A percentile compares a stretch with the other conserved stretches of the same genome.
Conservation (phyloP, 2,888 invertebrate species). For the Pantelozetes paolii region DNA sequence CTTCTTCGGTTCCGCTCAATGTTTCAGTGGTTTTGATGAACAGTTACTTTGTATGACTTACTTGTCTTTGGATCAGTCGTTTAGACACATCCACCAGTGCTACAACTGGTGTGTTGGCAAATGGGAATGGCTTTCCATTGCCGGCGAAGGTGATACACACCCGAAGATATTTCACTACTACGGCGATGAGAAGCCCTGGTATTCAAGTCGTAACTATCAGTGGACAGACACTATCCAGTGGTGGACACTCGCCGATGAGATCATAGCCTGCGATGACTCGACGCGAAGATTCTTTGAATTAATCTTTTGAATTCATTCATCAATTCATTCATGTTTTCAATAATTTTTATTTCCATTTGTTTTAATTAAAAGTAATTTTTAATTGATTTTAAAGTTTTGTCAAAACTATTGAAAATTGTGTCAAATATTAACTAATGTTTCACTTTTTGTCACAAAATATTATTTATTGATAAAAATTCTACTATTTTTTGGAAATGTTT, state of each 20-base stretch:
- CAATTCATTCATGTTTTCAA: too few relatives aligned
- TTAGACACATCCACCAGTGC: conserved; percentile 20
- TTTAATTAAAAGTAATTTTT: too few relatives aligned
- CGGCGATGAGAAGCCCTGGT: conserved; percentile 32
- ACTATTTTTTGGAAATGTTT: too few relatives aligned
- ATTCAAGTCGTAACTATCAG: conserved; percentile 22
- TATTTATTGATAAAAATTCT: too few relatives aligned
- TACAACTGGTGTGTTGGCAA: conserved; percentile 23
- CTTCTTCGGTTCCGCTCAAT: not conserved
- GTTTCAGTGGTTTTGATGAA: conserved; percentile 34
- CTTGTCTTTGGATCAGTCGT: not conserved
- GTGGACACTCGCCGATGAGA: not conserved
- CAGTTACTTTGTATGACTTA: conserved; percentile 21
- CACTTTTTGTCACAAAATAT: too few relatives aligned
- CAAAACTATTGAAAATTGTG: too few relatives aligned
- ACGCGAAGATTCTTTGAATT: conserved; percentile 2
- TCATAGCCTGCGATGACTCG: not conserved
- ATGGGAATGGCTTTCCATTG: conserved; percentile 13
- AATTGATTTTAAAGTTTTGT: too few relatives aligned
- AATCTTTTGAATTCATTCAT: too few relatives aligned
- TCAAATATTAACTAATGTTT: too few relatives aligned
- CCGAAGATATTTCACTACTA: conserved; percentile 25
- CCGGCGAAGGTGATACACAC: not conserved
- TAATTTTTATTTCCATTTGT: too few relatives aligned
- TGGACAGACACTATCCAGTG: conserved; percentile 8